phyloP scores from a whole-genome alignment of 2,797 vertebrate genomes.

The Malacoctenus gilli region DNA sequence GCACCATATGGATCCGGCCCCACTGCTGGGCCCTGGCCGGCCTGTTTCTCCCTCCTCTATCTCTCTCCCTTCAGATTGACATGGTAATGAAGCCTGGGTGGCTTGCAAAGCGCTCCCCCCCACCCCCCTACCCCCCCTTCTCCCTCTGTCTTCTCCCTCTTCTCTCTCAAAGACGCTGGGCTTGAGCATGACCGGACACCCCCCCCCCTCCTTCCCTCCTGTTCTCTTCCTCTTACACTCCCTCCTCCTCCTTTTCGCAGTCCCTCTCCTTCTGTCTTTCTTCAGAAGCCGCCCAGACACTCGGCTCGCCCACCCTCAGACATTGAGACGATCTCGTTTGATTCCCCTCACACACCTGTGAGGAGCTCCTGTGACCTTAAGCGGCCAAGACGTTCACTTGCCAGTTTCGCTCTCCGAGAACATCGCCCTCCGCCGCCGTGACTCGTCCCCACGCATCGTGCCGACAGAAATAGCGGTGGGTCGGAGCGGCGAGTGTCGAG shows the following conservation, averaged over 20 bases:
- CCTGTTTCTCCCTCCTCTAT: constrained; percentile 78
- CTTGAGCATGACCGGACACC: constrained; percentile 73
- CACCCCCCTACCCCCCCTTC: constrained; percentile 67
- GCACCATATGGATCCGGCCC: constrained; percentile 92
- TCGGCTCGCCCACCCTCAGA: constrained; percentile 65
- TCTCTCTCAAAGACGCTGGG: constrained; percentile 83
- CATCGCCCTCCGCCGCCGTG: constrained; percentile 8
- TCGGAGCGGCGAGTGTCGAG: too few relatives aligned
- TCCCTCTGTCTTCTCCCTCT: constrained; percentile 71
- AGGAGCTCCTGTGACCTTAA: constrained; percentile 81
- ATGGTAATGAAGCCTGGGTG: constrained; percentile 93
- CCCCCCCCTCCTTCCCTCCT: constrained; percentile 56
- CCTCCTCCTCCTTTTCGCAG: constrained; percentile 43
- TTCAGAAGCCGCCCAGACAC: constrained; percentile 54
- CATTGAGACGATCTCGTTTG: constrained; percentile 84
- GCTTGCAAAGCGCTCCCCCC: constrained; percentile 66
- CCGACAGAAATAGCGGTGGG: constrained; percentile 15
- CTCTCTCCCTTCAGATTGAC: constrained; percentile 88
- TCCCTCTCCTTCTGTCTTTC: constrained; percentile 62
- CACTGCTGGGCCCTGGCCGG: constrained; percentile 91
- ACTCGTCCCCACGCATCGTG: too few relatives aligned
- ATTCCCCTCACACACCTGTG: constrained; percentile 86
- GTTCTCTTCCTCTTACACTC: constrained; percentile 57
- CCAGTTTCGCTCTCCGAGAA: constrained; percentile 23
- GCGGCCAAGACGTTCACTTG: constrained; percentile 75